Evolutionary conservation across 2,113 vertebrate species (phyloP), one percentile per base, ranked within the genome.

Genomic region (Rhagologus leucostigma): DNA sequence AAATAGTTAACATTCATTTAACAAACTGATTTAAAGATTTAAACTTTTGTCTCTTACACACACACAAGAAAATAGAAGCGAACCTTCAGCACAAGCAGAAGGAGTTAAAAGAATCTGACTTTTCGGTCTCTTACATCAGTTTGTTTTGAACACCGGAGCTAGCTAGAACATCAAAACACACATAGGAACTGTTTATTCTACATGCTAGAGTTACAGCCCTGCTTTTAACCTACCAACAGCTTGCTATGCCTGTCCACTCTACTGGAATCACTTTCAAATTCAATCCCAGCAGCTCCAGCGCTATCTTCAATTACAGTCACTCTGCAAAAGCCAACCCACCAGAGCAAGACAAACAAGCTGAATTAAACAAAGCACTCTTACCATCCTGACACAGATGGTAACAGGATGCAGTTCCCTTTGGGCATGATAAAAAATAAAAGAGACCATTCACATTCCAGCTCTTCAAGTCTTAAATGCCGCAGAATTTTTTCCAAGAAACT

Each of bases 91-190:
- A 78, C 15, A 71, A 73, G 30, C 24, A 1, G 8, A 46, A 95
- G 35, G 42, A 92, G 76, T 92, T 93, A 86, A 93, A 86, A 64
- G 3, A 62, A 69, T 50, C 16, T 24, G 55, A 60, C 16, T 64
- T 77, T 78, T 47, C 78, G 21, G 30, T 93, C 80, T 80, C 50
- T 74, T 67, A 9, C 1, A 67, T 74, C 49, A 53, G 90, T 88
- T 93, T 96, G 92, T 89, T 96, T 90, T 93, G 94, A 95, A 88
- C 82, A 87, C 29, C 67, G 65, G 75, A 39, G 41, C 82, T 49
- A 87, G 77, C 26, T 50, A 30, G 90, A 94, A 93, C 85, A 94
- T 83, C 87, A 93, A 90, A 87, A 94, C 77, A 94, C 47, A 59
- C 69, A 79, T 26, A 79, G 24, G 56, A 49, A 65, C 9, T 96